Evolutionary conservation across 2,888 invertebrate genomes (phyloP).

Genomic region (Dynastes tityus): DNA sequence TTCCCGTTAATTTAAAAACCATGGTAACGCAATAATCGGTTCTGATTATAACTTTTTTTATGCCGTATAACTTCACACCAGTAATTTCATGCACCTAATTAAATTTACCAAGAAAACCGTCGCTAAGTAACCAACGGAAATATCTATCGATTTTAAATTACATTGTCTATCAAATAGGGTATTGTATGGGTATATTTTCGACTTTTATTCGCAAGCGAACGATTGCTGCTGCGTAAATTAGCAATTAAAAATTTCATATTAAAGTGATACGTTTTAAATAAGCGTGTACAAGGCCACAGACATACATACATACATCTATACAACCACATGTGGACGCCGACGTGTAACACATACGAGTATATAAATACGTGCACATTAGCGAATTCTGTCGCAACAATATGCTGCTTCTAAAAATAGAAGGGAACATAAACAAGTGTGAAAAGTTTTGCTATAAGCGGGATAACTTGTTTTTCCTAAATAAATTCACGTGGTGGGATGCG

Average conservation of each 20-base stretch:
- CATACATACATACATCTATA: background rate
- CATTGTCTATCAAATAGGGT: background rate
- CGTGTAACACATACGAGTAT: constrained; percentile 7
- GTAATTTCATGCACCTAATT: background rate
- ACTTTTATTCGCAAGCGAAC: background rate
- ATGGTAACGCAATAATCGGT: background rate
- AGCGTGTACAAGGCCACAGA: constrained; percentile 31
- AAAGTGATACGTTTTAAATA: constrained; percentile 44
- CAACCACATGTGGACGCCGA: constrained; percentile 29
- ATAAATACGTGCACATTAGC: constrained; percentile 50
- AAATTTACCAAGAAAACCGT: background rate
- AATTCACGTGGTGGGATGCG: constrained; percentile 10
- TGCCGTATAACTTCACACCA: background rate
- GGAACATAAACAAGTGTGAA: constrained; percentile 45
- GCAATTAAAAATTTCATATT: constrained; percentile 42
- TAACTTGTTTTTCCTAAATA: constrained; percentile 24
- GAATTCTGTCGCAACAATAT: constrained; percentile 49
- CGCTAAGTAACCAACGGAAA: background rate
- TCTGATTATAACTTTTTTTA: background rate
- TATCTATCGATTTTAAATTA: background rate
- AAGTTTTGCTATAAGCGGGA: constrained; percentile 22
- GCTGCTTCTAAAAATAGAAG: constrained; percentile 49
- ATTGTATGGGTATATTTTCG: background rate
- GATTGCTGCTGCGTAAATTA: constrained; percentile 33
- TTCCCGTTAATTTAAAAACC: no score